Base-by-base conservation (phyloP, 1,140 invertebrate species). In the Sipha flava region DNA sequence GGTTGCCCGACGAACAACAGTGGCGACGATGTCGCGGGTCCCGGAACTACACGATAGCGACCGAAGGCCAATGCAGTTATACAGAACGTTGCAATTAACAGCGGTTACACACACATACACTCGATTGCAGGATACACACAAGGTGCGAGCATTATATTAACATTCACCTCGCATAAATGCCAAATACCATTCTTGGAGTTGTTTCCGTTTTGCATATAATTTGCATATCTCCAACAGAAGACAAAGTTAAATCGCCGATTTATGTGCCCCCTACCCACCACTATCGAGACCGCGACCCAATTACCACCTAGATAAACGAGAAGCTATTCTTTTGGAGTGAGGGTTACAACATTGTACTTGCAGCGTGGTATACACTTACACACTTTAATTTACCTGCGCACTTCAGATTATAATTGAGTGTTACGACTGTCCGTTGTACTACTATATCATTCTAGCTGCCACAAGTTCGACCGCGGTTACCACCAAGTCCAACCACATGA, bases 231-330 rank as follows among this genome's bases (percentile, higher is more conserved):
- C 66, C 66, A 16, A 23, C 40, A 9, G 66, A 45, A 70, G 40
- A 70, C 66, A 70, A 70, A 70, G 66, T 70, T 70, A 45, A 70
- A 70, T 70, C 66, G 66, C 23, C 66, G 66, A 70, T 70, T 70
- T 70, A 70, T 70, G 37, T 10, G 37, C 10, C 10, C 37, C 37
- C 37, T 4, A 40, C 37, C n/a, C n/a, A 40, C 37, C 5, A 40
- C 10, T 40, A 40, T 6, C 37, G 10, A 10, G 5, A 4, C 37
- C 5, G 37, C 37, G 4, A 10, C 37, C 37, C 10, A 6, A 6
- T 40, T 10, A 10, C 37, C 37, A 40, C 10, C 37, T 40, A 40
- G 10, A 40, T 10, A 40, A 40, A 10, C 37, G 37, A 40, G 10
- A 4, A 4, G 5, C 4, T 10, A 40, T 40, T 40, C 37, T 40